Conservation (phyloP, 2,888 invertebrate genomes). For the Lysandra bellargus region DNA sequence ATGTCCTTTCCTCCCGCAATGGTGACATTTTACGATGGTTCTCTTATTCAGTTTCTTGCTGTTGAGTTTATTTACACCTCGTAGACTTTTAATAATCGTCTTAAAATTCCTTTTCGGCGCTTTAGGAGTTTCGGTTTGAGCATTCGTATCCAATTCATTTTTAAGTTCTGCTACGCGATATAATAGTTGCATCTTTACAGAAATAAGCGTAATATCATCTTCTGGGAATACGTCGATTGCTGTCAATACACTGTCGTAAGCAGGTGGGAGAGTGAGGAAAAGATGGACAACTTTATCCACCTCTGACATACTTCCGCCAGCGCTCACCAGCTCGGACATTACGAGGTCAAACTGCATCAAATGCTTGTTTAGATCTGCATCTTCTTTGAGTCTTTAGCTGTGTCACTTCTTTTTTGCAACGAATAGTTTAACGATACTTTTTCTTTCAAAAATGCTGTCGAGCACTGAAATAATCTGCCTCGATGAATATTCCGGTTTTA, state of each 20-base stretch:
- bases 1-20: slow-evolving; percentile 23
- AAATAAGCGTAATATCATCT: slow-evolving; percentile 49
- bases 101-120: slow-evolving; percentile 28
- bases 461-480: slow-evolving; percentile 40
- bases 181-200: slow-evolving; percentile 50
- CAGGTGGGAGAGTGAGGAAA: slow-evolving; percentile 50
- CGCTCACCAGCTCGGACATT: slow-evolving; percentile 48
- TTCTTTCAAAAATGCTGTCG: slow-evolving; percentile 43
- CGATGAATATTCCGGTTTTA: slow-evolving; percentile 33
- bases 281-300: slow-evolving; percentile 52
- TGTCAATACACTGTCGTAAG: slow-evolving; percentile 53
- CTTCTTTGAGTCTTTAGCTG: slow-evolving; percentile 39
- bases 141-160: slow-evolving; percentile 43
- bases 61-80: neutral
- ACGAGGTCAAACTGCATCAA: slow-evolving; percentile 51
- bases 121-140: neutral
- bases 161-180: slow-evolving; percentile 43
- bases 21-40: slow-evolving; percentile 16
- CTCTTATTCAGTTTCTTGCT: neutral
- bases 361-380: slow-evolving; percentile 38
- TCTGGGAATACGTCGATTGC: slow-evolving; percentile 53
- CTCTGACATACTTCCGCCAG: slow-evolving; percentile 53
- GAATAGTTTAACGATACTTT: slow-evolving; percentile 44
- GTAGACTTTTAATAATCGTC: neutral
- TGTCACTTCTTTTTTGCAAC: slow-evolving; percentile 42